phyloP scores from a whole-genome alignment of 2,113 vertebrate species.

The Rhombomys opimus region DNA sequence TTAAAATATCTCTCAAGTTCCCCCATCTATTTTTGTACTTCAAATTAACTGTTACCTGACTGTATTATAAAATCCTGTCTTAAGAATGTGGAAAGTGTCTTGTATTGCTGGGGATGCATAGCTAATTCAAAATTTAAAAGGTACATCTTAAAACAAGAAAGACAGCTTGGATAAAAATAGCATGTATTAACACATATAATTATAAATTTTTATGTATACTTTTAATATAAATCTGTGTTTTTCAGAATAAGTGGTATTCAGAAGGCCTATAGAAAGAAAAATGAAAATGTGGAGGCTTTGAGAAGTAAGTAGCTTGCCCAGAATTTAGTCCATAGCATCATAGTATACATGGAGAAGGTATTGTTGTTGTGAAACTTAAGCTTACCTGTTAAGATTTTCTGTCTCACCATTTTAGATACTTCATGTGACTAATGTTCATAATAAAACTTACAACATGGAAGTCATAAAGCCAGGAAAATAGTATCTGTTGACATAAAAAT shows the following conservation, averaged over 20 bases:
- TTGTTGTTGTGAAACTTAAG: conserved; percentile 1
- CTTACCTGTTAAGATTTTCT: conserved; percentile 4
- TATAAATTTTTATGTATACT: background rate
- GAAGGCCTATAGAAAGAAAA: conserved; percentile 95
- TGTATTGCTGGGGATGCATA: background rate
- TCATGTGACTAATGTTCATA: background rate
- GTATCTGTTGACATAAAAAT: background rate
- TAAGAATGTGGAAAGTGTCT: background rate
- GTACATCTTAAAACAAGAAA: background rate
- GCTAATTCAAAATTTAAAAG: background rate
- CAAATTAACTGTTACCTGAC: background rate
- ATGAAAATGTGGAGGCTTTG: conserved; percentile 93
- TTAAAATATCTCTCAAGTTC: background rate
- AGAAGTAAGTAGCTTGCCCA: conserved; percentile 88
- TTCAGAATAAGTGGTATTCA: conserved; percentile 95
- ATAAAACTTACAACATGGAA: conserved; percentile 21
- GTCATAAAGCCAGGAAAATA: conserved; percentile 19
- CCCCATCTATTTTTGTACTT: background rate
- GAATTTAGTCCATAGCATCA: conserved; percentile 49
- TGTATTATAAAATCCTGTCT: background rate
- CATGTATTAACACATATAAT: background rate
- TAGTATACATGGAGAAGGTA: background rate
- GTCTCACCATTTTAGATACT: background rate
- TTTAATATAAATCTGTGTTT: conserved; percentile 75
- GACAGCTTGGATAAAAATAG: background rate